Evolutionary conservation across 2,113 vertebrate species (phyloP).

Genomic region (Capra hircus): DNA sequence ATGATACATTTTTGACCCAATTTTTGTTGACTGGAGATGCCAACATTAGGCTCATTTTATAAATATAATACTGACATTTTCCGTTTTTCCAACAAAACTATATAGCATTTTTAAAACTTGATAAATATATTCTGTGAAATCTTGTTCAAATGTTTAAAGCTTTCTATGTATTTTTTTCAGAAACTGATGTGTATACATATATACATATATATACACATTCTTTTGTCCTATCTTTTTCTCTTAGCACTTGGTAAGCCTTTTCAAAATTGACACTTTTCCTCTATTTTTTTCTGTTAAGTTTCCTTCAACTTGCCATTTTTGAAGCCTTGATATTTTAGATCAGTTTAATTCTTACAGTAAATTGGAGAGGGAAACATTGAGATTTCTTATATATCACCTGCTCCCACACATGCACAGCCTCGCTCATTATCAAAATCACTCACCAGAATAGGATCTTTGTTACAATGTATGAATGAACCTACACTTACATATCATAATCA

Average conservation of each 20-base stretch:
- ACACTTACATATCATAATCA: background rate
- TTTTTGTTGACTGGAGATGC: background rate
- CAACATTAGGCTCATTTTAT: background rate
- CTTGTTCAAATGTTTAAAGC: background rate
- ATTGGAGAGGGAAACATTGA: background rate
- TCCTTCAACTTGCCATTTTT: background rate
- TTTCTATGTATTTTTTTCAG: background rate
- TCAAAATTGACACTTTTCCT: background rate
- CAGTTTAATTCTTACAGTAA: background rate
- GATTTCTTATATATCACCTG: background rate
- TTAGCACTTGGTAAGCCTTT: background rate
- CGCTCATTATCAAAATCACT: background rate
- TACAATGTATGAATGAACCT: background rate
- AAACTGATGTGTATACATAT: background rate
- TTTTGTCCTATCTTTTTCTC: background rate
- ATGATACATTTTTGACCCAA: background rate
- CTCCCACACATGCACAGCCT: background rate
- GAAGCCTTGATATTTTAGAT: background rate
- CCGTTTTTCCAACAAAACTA: background rate
- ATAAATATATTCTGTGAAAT: background rate
- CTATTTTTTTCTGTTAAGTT: background rate
- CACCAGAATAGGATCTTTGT: background rate
- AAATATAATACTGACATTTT: background rate
- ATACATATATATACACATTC: background rate
- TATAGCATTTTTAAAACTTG: background rate